Conservation (phyloP, 2,113 vertebrate species). For the Drymodes brunneopygia region DNA sequence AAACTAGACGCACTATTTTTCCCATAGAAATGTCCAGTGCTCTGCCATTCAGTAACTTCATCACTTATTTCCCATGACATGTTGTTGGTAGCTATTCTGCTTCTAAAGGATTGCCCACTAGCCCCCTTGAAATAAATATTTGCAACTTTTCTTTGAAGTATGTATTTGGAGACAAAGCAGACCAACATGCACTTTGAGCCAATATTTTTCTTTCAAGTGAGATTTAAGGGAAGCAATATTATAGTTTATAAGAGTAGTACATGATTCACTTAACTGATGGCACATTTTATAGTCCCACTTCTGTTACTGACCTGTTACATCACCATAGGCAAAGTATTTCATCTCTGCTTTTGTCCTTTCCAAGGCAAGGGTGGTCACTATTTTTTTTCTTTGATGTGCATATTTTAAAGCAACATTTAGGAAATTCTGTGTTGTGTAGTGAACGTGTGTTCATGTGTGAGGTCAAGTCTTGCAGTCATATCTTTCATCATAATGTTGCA, state of each 20-base stretch:
- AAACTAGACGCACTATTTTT: background rate
- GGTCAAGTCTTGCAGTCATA: background rate
- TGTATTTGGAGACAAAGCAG: conserved; percentile 31
- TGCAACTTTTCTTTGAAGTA: conserved; percentile 40
- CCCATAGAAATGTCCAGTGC: background rate
- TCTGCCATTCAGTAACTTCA: background rate
- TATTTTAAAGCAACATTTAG: background rate
- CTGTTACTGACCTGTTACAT: conserved; percentile 4
- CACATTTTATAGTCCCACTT: background rate
- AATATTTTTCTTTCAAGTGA: conserved; percentile 39
- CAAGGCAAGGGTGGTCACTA: background rate
- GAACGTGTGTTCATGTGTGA: background rate
- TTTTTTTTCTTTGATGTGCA: background rate
- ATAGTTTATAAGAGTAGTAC: background rate
- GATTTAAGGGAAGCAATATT: conserved; percentile 16
- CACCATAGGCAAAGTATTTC: background rate
- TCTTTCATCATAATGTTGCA: background rate
- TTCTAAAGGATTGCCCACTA: conserved; percentile 17
- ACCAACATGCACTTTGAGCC: background rate
- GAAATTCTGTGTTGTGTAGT: background rate
- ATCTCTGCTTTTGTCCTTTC: background rate
- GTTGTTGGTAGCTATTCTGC: background rate
- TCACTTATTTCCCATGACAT: background rate
- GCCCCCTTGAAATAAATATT: conserved; percentile 39
- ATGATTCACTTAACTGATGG: background rate